Base-by-base conservation (phyloP, 2,113 vertebrate genomes). In the Catharus bicknelli region DNA sequence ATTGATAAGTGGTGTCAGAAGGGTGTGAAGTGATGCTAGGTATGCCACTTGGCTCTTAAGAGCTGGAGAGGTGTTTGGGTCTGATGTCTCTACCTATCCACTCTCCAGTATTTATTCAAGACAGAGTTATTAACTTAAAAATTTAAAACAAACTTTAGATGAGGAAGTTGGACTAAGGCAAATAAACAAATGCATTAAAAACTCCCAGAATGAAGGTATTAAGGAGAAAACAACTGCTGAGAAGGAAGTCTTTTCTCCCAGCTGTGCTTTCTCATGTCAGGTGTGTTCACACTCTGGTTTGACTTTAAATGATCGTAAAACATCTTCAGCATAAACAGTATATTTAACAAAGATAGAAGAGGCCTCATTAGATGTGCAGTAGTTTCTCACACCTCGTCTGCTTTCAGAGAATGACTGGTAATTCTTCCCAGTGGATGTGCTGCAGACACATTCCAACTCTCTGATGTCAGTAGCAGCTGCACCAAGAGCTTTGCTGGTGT, bases 341-440 rank as follows among this genome's bases (percentile, higher is more conserved):
- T 93, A 78, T 86, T 88, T 88, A 92, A 88, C 61, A 82, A 86
- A 95, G 96, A 79, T 50, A 93, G 84, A 91, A 87, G 36, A 23
- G 47, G 69, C 48, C 73, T 88, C 84, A 90, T 95, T 91, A 94
- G 79, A 91, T 50, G 75, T 12, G 38, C 59, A 63, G 82, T 86
- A 91, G 51, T 92, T 96, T 95, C 89, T 93, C 79, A 91, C 93
- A 95, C 91, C 90, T 97, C 0, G 6, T 94, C 92, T 93, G 25
- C 86, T 94, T 94, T 94, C 72, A 86, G 83, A 50, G 72, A 78
- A 73, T 34, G 66, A 78, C 63, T 83, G 83, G 55, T 85, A 87
- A 77, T 29, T 78, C 61, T 91, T 81, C 3, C 0, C 38, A 42
- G 29, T 80, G 70, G 68, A 90, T 83, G 84, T 92, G 82, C 76